phyloP scores from a whole-genome alignment of 2,113 vertebrate species.

The Amblyopsis rosae region DNA sequence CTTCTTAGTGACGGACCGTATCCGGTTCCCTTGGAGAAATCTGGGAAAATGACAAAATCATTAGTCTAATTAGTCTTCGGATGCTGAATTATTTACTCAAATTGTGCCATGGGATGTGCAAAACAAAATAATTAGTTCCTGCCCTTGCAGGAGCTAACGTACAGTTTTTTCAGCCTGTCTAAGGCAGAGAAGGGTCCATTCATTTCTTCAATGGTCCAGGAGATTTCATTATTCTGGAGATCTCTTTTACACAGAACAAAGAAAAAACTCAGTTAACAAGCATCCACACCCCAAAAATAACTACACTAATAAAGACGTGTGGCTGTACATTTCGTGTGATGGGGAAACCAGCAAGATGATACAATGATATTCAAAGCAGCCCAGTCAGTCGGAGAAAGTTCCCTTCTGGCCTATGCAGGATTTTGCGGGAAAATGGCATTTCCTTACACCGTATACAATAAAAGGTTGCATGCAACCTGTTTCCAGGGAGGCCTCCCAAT shows the following conservation, averaged over 20 bases:
- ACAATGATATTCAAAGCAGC: constrained; percentile 45
- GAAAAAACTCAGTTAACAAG: constrained; percentile 36
- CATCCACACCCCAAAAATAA: constrained; percentile 53
- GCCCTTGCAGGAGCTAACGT: constrained; percentile 56
- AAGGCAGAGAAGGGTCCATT: constrained; percentile 95
- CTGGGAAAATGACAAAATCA: constrained; percentile 65
- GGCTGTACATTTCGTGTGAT: constrained; percentile 35
- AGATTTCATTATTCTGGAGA: constrained; percentile 95
- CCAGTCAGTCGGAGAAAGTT: constrained; percentile 41
- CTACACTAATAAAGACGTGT: constrained; percentile 41
- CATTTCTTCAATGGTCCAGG: constrained; percentile 98
- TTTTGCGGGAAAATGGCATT: constrained; percentile 37
- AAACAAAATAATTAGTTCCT: no score
- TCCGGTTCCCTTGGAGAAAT: constrained; percentile 91
- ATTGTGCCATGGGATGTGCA: no score
- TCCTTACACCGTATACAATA: constrained; percentile 9
- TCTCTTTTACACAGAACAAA: constrained; percentile 73
- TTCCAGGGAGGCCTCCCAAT: constrained; percentile 34
- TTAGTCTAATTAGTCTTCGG: constrained; percentile 11
- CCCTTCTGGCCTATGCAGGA: constrained; percentile 34
- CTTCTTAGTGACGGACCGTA: constrained; percentile 95
- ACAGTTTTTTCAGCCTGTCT: constrained; percentile 89
- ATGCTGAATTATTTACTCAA: not conserved
- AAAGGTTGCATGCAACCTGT: constrained; percentile 6
- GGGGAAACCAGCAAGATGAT: constrained; percentile 23